Evolutionary conservation across 2,888 invertebrate genomes (phyloP).

Genomic region (Seira musarum): DNA sequence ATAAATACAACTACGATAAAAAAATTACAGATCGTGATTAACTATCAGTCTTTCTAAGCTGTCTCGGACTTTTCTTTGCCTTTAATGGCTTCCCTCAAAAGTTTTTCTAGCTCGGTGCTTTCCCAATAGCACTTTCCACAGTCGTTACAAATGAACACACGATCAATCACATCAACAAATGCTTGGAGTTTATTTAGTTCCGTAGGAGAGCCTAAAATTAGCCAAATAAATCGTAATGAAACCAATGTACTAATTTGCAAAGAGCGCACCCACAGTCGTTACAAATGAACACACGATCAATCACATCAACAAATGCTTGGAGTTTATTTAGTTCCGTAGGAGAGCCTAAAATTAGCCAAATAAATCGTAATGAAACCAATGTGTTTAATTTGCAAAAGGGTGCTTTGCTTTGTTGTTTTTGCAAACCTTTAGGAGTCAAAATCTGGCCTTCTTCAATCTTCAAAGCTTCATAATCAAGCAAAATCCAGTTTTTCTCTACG

Average conservation of each 20-base stretch:
- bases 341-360: not conserved
- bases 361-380: not conserved
- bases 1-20: not conserved
- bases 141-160: constrained; percentile 80
- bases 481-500: constrained; percentile 9
- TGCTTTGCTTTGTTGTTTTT: not conserved
- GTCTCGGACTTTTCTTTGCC: not conserved
- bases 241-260: too few relatives aligned
- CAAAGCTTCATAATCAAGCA: constrained; percentile 9
- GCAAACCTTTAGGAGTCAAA: not conserved
- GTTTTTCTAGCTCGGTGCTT: constrained; percentile 73
- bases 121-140: constrained; percentile 88
- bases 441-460: not conserved
- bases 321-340: constrained; percentile 73
- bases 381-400: not conserved
- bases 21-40: not conserved
- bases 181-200: constrained; percentile 73
- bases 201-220: constrained; percentile 40
- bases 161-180: constrained; percentile 73
- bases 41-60: not conserved
- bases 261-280: constrained; percentile 84
- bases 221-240: too few relatives aligned
- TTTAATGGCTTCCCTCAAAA: not conserved
- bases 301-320: constrained; percentile 72
- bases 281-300: constrained; percentile 80